Conservation (phyloP, 2,113 vertebrate genomes). For the Propithecus coquereli region DNA sequence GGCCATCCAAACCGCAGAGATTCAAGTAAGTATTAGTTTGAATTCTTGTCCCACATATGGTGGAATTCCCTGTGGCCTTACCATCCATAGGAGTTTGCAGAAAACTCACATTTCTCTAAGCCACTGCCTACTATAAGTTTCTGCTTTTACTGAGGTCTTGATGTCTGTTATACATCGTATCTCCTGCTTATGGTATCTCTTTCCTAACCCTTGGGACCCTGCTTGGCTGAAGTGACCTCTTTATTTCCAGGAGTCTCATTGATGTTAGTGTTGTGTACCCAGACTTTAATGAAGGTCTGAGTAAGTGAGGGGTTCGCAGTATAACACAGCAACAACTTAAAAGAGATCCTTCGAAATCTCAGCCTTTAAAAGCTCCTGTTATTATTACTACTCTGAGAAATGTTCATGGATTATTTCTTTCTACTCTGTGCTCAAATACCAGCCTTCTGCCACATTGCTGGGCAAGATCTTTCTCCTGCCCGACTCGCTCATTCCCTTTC, state of each 20-base stretch:
- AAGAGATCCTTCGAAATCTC: background rate
- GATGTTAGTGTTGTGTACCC: background rate
- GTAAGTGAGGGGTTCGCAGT: background rate
- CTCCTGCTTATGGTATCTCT: background rate
- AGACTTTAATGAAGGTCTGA: background rate
- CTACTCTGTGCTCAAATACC: background rate
- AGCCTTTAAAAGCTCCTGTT: background rate
- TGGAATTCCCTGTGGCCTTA: background rate
- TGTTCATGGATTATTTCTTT: background rate
- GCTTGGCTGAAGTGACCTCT: background rate
- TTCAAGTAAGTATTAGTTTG: background rate
- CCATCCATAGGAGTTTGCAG: background rate
- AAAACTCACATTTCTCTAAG: background rate
- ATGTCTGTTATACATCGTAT: background rate
- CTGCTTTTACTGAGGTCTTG: background rate
- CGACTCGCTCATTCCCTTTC: background rate
- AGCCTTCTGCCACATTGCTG: background rate
- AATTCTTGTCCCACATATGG: background rate
- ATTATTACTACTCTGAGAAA: background rate
- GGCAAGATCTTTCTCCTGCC: background rate
- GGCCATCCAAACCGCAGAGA: background rate
- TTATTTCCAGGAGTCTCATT: background rate
- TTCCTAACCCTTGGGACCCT: background rate
- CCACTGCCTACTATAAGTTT: background rate
- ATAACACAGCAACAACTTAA: background rate